Evolutionary conservation across 2,888 invertebrate genomes (phyloP).

Genomic region (Agrenia bidenticulata): DNA sequence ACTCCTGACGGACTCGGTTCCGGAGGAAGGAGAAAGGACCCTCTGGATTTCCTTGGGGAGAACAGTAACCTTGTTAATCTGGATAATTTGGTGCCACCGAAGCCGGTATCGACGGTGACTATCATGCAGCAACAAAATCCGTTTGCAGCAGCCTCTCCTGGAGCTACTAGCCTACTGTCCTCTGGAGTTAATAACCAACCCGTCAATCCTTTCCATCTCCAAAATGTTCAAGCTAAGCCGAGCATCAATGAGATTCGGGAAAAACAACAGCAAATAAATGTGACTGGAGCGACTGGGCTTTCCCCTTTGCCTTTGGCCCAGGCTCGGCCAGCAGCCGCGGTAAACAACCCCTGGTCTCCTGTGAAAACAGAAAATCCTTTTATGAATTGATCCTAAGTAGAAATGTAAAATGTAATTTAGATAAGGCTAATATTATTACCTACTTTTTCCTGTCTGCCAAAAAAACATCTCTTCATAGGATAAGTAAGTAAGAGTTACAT

Average conservation of each 20-base stretch:
- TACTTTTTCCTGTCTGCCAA: too few relatives aligned
- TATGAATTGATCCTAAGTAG: conserved; percentile 21
- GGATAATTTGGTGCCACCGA: conserved; percentile 83
- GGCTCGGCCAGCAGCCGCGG: conserved; percentile 26
- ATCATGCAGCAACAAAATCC: conserved; percentile 40
- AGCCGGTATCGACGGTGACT: conserved; percentile 14
- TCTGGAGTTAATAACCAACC: conserved; percentile 28
- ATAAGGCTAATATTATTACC: too few relatives aligned
- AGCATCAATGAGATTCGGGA: conserved; percentile 52
- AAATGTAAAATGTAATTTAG: too few relatives aligned
- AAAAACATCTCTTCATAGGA: too few relatives aligned
- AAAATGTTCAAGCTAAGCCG: conserved; percentile 48
- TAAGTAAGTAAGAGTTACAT: too few relatives aligned
- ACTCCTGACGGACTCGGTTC: conserved; percentile 53
- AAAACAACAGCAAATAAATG: conserved; percentile 45
- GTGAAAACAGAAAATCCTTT: conserved; percentile 52
- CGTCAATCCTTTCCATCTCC: conserved; percentile 52
- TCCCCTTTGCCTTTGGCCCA: conserved; percentile 23
- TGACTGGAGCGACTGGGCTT: conserved; percentile 17
- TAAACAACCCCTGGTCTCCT: conserved; percentile 53
- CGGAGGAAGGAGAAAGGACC: conserved; percentile 75
- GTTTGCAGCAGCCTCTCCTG: conserved; percentile 37
- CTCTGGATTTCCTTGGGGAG: conserved; percentile 93
- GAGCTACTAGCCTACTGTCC: conserved; percentile 32
- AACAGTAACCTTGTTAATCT: conserved; percentile 96